These are phyloP conservation scores for Oligia latruncula DNA, from an alignment of 2,888 invertebrate species.

Conservation along the genomic window DNA sequence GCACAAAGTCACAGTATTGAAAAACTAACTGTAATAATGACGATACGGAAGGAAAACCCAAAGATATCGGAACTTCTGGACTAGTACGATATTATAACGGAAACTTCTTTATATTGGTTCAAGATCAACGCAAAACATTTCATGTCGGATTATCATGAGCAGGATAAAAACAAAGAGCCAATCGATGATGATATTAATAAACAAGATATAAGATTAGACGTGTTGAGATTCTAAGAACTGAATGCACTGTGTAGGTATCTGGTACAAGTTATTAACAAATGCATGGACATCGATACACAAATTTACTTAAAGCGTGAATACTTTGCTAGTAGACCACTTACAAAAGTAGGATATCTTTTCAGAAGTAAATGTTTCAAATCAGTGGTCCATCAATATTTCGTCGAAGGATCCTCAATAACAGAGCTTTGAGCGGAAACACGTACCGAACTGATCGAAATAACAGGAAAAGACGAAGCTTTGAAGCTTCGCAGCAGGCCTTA, in stretches of 20 bases:
- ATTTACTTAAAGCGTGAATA: not conserved
- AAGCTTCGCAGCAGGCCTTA: too few species aligned
- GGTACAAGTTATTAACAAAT: not conserved
- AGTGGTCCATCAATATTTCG: too few species aligned
- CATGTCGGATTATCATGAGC: not conserved
- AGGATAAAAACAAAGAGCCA: not conserved
- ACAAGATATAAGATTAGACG: not conserved
- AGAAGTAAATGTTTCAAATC: not conserved
- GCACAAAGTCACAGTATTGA: not conserved
- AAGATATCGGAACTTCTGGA: conserved; percentile 15
- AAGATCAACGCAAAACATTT: conserved; percentile 2
- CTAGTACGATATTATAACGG: not conserved
- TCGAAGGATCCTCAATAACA: not conserved
- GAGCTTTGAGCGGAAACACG: too few species aligned
- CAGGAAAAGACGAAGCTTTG: not conserved
- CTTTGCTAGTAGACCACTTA: not conserved
- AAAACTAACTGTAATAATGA: not conserved
- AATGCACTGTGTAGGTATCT: not conserved
- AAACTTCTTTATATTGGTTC: conserved; percentile 15
- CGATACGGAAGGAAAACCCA: conserved; percentile 20
- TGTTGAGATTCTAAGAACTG: not conserved
- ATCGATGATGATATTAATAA: not conserved
- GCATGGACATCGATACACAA: not conserved
- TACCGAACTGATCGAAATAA: too few species aligned
- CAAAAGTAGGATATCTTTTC: not conserved